Base-by-base conservation (phyloP, 2,113 vertebrate genomes). In the Pagrus major region DNA sequence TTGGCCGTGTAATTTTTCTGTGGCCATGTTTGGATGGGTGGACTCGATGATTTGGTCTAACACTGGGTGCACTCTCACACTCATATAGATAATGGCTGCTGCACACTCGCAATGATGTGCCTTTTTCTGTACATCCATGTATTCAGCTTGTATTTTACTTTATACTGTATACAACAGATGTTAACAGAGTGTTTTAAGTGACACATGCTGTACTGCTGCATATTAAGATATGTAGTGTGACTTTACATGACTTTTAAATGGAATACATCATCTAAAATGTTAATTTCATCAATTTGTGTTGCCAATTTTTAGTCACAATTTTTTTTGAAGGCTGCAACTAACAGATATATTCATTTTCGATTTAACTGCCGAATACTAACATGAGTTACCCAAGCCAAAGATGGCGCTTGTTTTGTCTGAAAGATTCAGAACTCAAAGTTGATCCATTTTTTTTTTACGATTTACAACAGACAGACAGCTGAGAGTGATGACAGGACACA, bases 1-100 rank as follows among this genome's bases (percentile, higher is more conserved):
- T 86, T 86, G 88, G 73, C 68, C 23, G 31, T 84, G 83, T 87
- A 78, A 85, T 89, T 83, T 84, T 74, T 89, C 71, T 65, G 11
- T 33, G 11, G 79, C 68, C 41, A 21, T 35, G 72, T 88, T 85
- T 46, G 61, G 89, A 78, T 79, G 75, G 71, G 67, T 83, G 71
- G 64, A 64, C 65, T 71, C 81, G 71, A 78, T 77, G 74, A 87
- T 91, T 75, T 67, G 78, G 60, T 76, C 31, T 37, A 80, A 58
- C 78, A 49, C 61, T 6, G 16, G 58, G 58, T 21, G 20, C 76
- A 74, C 39, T 70, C 49, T 83, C 72, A 67, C 65, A 56, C 51
- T 74, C 39, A 63, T 66, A 60, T 69, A 56, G 25, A 71, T 86
- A 67, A 66, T 56, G 56, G 75, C 67, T 29, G 35, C 63, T 52